Evolutionary conservation across 2,113 vertebrate genomes (phyloP).

Genomic region (Coryphaenoides rupestris): DNA sequence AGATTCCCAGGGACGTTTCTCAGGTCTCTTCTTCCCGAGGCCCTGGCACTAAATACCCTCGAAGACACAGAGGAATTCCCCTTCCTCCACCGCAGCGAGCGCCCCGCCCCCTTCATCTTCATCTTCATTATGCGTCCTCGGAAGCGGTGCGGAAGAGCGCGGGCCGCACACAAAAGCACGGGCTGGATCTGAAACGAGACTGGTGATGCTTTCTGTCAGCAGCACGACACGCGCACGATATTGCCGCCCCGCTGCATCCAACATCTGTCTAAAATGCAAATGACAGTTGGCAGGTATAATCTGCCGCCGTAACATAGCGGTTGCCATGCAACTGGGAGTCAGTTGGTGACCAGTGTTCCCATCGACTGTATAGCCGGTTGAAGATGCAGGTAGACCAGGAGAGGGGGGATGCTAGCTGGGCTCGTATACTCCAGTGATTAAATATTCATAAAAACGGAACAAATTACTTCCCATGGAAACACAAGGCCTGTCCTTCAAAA

Average conservation of each 20-base stretch:
- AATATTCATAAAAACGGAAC: constrained; percentile 71
- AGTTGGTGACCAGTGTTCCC: constrained; percentile 40
- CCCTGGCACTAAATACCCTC: constrained; percentile 17
- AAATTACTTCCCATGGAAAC: constrained; percentile 60
- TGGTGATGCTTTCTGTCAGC: neutral
- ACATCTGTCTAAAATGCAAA: too few relatives aligned
- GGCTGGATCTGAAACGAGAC: neutral
- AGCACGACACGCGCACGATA: neutral
- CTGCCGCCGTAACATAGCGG: too few relatives aligned
- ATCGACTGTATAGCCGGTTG: constrained; percentile 46
- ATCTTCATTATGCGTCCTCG: constrained; percentile 22
- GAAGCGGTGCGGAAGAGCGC: neutral
- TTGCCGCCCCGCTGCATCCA: neutral
- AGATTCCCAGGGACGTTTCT: neutral
- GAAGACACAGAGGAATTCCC: constrained; percentile 14
- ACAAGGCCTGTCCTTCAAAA: constrained; percentile 56
- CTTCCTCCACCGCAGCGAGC: neutral
- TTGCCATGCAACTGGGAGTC: constrained; percentile 18
- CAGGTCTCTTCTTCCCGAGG: neutral
- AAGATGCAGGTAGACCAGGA: constrained; percentile 26
- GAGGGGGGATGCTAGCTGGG: constrained; percentile 45
- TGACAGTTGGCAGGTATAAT: too few relatives aligned
- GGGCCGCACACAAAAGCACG: neutral
- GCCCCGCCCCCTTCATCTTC: constrained; percentile 16
- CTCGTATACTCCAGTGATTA: constrained; percentile 62